Evolutionary conservation across 2,113 vertebrate genomes (phyloP), one percentile per base, ranked within the genome.

Genomic region (Silurus asotus): DNA sequence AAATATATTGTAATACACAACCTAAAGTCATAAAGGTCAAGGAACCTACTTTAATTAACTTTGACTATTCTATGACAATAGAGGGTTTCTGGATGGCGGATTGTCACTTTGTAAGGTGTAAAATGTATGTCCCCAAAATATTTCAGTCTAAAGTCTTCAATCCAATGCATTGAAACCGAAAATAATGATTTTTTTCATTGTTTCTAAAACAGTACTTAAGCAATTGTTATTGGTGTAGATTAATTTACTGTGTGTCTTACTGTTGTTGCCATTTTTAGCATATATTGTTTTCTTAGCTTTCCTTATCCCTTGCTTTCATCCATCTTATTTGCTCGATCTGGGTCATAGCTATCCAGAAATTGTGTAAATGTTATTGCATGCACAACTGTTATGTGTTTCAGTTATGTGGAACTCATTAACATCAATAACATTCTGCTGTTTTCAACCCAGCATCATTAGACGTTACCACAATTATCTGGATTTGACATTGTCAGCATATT

Each of bases 1-100:
- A 49, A 76, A 84, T 64, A 17, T 17, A 59, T 64, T 76, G n/a
- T 62, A 76, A 62, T 76, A 45, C 56, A 64, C 56, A 64, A 64
- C 25, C 37, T 61, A 20, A 72, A 48, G 37, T 20, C 8, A 20
- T 49, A 17, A 72, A 49, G 8, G 49, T 19, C 19, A 72, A 49
- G 69, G 48, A 15, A 70, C 15, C 4, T 4, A 70, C 37, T 8
- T 2, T 49, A 11, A 23, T 55, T 2, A 77, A 25, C 5, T 25
- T 6, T 53, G 14, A 53, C 74, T 53, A 55, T 25, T 5, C 2
- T 25, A n/a, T 25, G 6, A n/a, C 49, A 53, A 5, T 53, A 55
- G 25, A 53, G 49, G 4, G 11, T 25, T 10, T 23, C 19, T 5
- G 69, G 8, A 1, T 25, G 23, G 48, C 48, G 37, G 69, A 48